Base-by-base conservation (phyloP, 2,888 invertebrate species). In the Monoplex corrugatus region DNA sequence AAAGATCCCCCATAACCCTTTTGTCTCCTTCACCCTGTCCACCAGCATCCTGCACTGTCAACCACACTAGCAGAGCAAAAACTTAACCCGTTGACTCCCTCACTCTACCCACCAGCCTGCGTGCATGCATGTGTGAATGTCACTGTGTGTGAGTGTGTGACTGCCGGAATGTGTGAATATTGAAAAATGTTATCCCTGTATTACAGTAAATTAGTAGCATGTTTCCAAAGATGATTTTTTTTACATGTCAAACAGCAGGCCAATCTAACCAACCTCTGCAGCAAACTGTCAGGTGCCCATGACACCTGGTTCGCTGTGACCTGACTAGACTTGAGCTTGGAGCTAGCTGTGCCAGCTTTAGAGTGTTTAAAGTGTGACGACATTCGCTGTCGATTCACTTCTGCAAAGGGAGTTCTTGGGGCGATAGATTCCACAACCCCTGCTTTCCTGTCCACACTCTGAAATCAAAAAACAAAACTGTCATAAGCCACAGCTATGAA, bases 351-450 rank as follows among this genome's bases (percentile, higher is more conserved):
- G 5, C 45, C 63, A 40, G 57, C 23, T 23, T 5, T 19, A 10
- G 16, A n/a, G 0, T 23, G 6, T 38, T 43, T 83, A n/a, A n/a
- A n/a, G n/a, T n/a, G n/a, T n/a, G n/a, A n/a, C n/a, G n/a, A n/a
- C n/a, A n/a, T n/a, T n/a, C n/a, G n/a, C 83, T 83, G 83, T 32
- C 82, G 43, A 13, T 88, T 88, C 43, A 88, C 83, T 35, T 50
- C 83, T 45, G 40, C 63, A 44, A 88, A 68, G 23, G 88, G 88
- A 23, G 88, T 88, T 35, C 88, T 63, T 43, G 88, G 82, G 35
- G 44, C 63, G 32, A 68, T 32, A 16, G 63, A n/a, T 28, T 88
- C 88, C 43, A 44, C 2, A 28, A 50, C 3, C 28, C 32, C 68
- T 16, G 68, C 68, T 63, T 88, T 88, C 35, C 88, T 63, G 8